Base-by-base conservation (phyloP, 2,113 vertebrate genomes). In the Euleptes europaea region DNA sequence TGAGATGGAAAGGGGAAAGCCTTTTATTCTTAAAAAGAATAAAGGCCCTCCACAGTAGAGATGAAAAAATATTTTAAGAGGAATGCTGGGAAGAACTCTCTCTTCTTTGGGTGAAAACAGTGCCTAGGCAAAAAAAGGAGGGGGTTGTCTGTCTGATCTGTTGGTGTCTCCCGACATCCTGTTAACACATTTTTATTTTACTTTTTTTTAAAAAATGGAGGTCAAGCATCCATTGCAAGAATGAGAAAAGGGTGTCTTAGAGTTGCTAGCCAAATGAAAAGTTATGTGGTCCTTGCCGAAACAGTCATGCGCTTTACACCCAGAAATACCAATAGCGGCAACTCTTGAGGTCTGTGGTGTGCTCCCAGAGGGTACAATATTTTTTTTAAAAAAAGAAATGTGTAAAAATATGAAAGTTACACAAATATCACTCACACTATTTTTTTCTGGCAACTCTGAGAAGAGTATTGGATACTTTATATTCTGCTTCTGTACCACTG, bases 41-140 rank as follows among this genome's bases (percentile, higher is more conserved):
- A 77, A 89, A 93, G 88, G 49, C 77, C 85, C 77, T 92, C 89
- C 92, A 92, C 70, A 89, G 88, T 65, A 57, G 90, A 92, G 87
- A 93, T 92, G 89, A 93, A 91, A n/a, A 94, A 93, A 91, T 93
- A 90, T 82, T 91, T 84, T 82, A 90, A 87, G 78, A 87, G 13
- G 87, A 92, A 88, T 88, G 88, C 88, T 90, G 87, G 89, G 90
- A 94, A 92, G 80, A 87, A 76, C 72, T 84, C 42, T 12, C 74
- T 84, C 88, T 86, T 90, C 84, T 88, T 84, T 57, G 7, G 54
- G 84, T 69, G n/a, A 80, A 63, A 67, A 84, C 35, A 83, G 63
- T 47, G 0, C 83, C 88, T 44, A 87, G 84, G 73, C 88, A 65
- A 79, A 71, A 80, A 47, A 13, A 38, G 69, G 19, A 33, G 33